Conservation (phyloP, 2,797 vertebrate genomes). For the Falco novaeseelandiae region DNA sequence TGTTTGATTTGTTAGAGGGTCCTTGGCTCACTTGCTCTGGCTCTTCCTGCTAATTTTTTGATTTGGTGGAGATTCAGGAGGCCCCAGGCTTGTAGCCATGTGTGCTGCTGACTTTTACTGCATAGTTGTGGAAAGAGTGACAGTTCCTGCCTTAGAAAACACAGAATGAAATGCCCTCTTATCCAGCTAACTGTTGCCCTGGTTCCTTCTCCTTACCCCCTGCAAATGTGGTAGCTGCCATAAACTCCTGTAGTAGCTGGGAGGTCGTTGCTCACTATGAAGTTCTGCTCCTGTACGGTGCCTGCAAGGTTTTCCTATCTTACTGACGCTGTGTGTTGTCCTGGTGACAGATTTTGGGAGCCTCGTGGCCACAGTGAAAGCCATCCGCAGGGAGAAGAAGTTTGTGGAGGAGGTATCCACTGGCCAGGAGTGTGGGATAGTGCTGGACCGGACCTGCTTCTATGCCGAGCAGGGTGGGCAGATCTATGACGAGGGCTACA, state of each 20-base stretch:
- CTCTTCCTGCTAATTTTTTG: neutral
- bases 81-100: neutral
- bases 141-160: neutral
- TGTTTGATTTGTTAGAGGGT: neutral
- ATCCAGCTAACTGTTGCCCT: neutral
- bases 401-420: conserved; percentile 90
- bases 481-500: conserved; percentile 93
- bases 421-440: conserved; percentile 93
- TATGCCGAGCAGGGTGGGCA: conserved; percentile 98
- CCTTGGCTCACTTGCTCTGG: neutral
- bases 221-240: neutral
- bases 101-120: neutral
- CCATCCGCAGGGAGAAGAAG: conserved; percentile 88
- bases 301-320: neutral
- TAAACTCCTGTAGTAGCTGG: neutral
- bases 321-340: neutral
- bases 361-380: conserved; percentile 85
- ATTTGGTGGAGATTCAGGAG: neutral
- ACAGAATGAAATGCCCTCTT: neutral
- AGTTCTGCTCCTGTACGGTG: neutral
- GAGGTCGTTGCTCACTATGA: neutral
- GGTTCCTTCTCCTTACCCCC: neutral
- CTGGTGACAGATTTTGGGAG: conserved; percentile 78
- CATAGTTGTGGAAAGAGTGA: neutral
- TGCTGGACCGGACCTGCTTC: conserved; percentile 93